phyloP scores from a whole-genome alignment of 2,888 invertebrate species.

The Cephus pulcher region DNA sequence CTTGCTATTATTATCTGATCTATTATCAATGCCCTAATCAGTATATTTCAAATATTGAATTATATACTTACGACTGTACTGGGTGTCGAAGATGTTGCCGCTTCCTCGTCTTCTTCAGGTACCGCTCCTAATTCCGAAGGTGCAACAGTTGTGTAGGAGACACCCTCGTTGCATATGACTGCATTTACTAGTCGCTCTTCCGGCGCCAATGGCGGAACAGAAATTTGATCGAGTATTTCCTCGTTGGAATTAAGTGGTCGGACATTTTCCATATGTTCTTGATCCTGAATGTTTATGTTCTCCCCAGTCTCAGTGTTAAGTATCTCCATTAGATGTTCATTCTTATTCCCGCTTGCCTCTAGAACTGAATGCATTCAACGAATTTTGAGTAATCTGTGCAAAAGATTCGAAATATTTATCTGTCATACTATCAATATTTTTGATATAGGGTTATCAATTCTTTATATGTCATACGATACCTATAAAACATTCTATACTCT shows the following conservation, averaged over 20 bases:
- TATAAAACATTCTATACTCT: no score
- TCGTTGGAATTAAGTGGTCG: slow-evolving; percentile 43
- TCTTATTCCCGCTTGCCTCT: slow-evolving; percentile 43
- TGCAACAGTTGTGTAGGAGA: slow-evolving; percentile 49
- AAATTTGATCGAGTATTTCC: slow-evolving; percentile 55
- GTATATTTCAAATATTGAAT: no score
- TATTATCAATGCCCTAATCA: no score
- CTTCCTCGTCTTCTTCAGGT: slow-evolving; percentile 74
- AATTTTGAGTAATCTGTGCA: background rate
- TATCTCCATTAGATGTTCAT: slow-evolving; percentile 33
- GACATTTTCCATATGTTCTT: slow-evolving; percentile 34
- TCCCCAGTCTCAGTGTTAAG: slow-evolving; percentile 17
- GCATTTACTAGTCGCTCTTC: slow-evolving; percentile 58
- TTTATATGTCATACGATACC: no score
- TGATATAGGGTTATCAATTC: no score
- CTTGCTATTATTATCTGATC: no score
- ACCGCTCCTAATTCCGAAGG: slow-evolving; percentile 70
- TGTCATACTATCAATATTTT: no score
- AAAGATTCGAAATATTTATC: background rate
- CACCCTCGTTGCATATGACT: slow-evolving; percentile 48
- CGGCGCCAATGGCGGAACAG: slow-evolving; percentile 65
- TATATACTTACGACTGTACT: slow-evolving; percentile 74
- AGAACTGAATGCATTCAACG: slow-evolving; percentile 27
- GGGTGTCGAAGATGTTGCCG: slow-evolving; percentile 76
- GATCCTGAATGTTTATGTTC: slow-evolving; percentile 27